These are phyloP conservation scores for Oscheius onirici DNA, from an alignment of 2,888 invertebrate species.

Conservation along the genomic window DNA sequence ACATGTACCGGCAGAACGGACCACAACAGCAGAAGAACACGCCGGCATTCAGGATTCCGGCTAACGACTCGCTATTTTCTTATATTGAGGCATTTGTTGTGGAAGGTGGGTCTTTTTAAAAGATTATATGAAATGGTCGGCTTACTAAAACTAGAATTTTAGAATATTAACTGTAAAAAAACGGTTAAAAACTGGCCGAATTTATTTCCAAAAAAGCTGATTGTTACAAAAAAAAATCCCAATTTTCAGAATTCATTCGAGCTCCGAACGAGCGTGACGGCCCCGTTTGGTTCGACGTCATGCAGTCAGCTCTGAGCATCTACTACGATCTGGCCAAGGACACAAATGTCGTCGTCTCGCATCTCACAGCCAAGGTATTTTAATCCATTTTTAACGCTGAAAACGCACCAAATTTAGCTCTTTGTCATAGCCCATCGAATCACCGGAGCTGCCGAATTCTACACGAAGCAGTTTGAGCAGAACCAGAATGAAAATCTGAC, in stretches of 20 bases:
- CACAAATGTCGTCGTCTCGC: slow-evolving; percentile 28
- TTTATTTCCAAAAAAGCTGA: too few species aligned
- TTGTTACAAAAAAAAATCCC: background rate
- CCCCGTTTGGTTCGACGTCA: slow-evolving; percentile 42
- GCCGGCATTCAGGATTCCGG: slow-evolving; percentile 39
- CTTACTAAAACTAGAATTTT: too few species aligned
- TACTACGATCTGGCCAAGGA: slow-evolving; percentile 44
- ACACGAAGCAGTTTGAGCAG: background rate
- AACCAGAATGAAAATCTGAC: background rate
- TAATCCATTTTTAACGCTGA: background rate
- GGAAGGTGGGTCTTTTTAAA: slow-evolving; percentile 33
- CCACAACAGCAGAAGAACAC: background rate
- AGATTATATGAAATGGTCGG: too few species aligned
- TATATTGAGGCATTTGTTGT: slow-evolving; percentile 42
- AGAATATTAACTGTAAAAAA: too few species aligned
- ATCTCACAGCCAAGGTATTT: slow-evolving; percentile 21
- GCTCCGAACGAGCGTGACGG: background rate
- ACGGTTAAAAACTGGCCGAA: too few species aligned
- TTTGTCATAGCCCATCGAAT: slow-evolving; percentile 5
- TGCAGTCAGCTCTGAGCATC: slow-evolving; percentile 36
- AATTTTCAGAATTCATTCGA: slow-evolving; percentile 12
- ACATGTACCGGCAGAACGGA: background rate
- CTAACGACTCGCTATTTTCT: slow-evolving; percentile 41
- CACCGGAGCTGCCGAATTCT: background rate
- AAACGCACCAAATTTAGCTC: background rate